A percentile compares a stretch with the other conserved stretches of the same genome.
phyloP scores from a whole-genome alignment of 2,797 vertebrate species.

The Pristis pectinata region DNA sequence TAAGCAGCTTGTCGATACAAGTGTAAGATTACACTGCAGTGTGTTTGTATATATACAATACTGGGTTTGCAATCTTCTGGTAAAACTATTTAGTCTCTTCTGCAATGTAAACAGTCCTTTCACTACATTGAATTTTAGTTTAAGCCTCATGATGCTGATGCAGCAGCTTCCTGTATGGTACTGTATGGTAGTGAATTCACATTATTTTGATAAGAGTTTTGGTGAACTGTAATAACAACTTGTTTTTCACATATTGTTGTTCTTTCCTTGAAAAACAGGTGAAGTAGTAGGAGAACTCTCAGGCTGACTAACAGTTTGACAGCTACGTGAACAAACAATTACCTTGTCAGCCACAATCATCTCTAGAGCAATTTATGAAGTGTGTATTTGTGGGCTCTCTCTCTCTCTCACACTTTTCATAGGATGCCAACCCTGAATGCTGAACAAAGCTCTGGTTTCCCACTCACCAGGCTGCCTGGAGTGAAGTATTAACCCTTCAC shows the following conservation, averaged over 20 bases:
- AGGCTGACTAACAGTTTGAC: not conserved
- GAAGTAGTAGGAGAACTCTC: not conserved
- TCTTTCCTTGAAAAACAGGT: not conserved
- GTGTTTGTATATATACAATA: not conserved
- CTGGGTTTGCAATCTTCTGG: not conserved
- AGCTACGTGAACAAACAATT: not conserved
- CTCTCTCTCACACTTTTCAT: not conserved
- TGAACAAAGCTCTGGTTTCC: not conserved
- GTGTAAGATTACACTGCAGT: slow-evolving; percentile 1
- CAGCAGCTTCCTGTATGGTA: not conserved
- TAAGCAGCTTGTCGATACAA: not conserved
- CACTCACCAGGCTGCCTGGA: not conserved
- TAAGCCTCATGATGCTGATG: not conserved
- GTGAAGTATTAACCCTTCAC: not conserved
- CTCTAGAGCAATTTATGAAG: not conserved
- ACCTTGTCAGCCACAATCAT: not conserved
- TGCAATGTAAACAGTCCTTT: not conserved
- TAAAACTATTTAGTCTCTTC: not conserved
- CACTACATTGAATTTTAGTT: not conserved
- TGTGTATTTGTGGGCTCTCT: no score
- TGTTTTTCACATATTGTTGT: not conserved
- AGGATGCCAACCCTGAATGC: not conserved
- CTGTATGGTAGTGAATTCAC: not conserved
- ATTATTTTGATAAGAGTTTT: not conserved
- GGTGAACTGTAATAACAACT: not conserved